A percentile compares a stretch with the other conserved stretches of the same genome.
Evolutionary conservation across 2,888 invertebrate genomes (phyloP).

Genomic region (Petrophora chlorosata): DNA sequence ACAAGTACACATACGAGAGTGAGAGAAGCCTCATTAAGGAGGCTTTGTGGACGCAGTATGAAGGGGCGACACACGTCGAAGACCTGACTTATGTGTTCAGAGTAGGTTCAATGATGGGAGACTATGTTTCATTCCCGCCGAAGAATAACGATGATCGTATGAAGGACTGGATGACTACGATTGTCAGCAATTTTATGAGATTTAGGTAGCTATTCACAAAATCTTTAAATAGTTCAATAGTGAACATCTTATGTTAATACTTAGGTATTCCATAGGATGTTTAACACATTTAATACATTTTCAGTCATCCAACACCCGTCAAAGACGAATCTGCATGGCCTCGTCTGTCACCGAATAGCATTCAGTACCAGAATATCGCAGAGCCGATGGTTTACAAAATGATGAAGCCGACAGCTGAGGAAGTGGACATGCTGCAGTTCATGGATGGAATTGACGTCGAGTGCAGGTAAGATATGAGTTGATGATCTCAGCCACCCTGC

Average conservation of each 20-base stretch:
- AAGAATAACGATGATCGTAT: slow-evolving; percentile 34
- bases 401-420: not conserved
- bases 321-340: slow-evolving; percentile 12
- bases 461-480: slow-evolving; percentile 14
- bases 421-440: slow-evolving; percentile 7
- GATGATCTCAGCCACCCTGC: not conserved
- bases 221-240: no score
- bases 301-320: slow-evolving; percentile 21
- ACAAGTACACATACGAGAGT: slow-evolving; percentile 70
- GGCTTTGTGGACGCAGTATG: slow-evolving; percentile 39
- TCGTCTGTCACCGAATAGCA: not conserved
- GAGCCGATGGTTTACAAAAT: slow-evolving; percentile 7
- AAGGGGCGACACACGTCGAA: slow-evolving; percentile 66
- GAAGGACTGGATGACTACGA: slow-evolving; percentile 36
- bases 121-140: slow-evolving; percentile 27
- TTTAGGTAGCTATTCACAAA: slow-evolving; percentile 30
- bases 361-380: slow-evolving; percentile 13
- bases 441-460: slow-evolving; percentile 7
- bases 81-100: slow-evolving; percentile 69
- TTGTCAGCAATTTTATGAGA: slow-evolving; percentile 38
- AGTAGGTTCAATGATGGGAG: slow-evolving; percentile 22
- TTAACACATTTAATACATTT: not conserved
- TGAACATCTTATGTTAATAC: no score
- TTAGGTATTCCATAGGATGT: no score
- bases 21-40: slow-evolving; percentile 63